Base-by-base conservation (phyloP, 2,888 invertebrate genomes). In the Zaprionus obscuricornis region DNA sequence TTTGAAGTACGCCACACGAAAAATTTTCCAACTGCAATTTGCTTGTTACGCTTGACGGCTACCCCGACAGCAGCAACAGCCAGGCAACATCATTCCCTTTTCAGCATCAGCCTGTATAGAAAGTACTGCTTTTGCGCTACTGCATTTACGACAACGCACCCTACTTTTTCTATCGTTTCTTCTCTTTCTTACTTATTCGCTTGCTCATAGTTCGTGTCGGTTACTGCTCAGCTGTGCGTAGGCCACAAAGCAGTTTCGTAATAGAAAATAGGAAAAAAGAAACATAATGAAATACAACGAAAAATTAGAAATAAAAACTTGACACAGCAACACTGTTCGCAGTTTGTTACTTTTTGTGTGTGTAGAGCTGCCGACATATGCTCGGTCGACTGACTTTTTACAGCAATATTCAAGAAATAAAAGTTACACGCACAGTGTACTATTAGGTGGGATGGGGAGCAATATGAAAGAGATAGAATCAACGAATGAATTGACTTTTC, bases 201-300 rank as follows among this genome's bases (percentile, higher is more conserved):
- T 56, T 46, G 36, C 8, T 17, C 11, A 34, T 31, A 20, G 33
- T 24, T 34, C 20, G 8, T 34, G 40, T 24, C 37, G 17, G 40
- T 46, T 66, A 22, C 55, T 64, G 47, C 78, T 70, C 74, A 76
- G 79, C 84, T 74, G 76, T 76, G 84, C 84, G 76, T 76, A 79
- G 76, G 75, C 71, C 59, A 59, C 73, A 66, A 63, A 47, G 50
- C 62, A 51, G 66, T 75, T 79, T 79, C 81, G 64, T 83, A 73
- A 73, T 66, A 64, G 68, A 72, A 75, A 77, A 73, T 77, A 58
- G 56, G 27, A 49, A 10, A 66, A 39, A 66, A 45, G 20, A 27
- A 29, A 55, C 57, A 40, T 14, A 14, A 42, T 52, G 46, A 37
- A 43, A 54, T 14, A 26, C 40, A 27, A 50, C 11, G 13, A 26